These are phyloP conservation scores for Cylas formicarius DNA, from an alignment of 1,140 invertebrate species.

Conservation along the genomic window DNA sequence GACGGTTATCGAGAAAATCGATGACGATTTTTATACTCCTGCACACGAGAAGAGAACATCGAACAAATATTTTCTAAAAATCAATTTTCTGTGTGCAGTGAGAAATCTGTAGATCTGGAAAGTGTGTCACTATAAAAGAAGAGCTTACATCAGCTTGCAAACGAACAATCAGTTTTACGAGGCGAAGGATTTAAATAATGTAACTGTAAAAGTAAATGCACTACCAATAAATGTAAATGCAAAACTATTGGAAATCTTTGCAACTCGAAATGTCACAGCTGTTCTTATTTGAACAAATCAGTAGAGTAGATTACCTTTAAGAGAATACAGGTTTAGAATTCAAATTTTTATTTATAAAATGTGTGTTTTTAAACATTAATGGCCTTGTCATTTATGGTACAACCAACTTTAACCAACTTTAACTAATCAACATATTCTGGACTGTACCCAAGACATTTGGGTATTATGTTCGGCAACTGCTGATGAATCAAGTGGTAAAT, in stretches of 20 bases:
- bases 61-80: conserved; percentile 22
- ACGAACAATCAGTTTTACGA: conserved; percentile 16
- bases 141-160: conserved; percentile 14
- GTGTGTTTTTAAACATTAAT: conserved; percentile 5
- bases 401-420: conserved; percentile 6
- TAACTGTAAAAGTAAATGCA: conserved; percentile 19
- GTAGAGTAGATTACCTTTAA: neutral
- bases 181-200: conserved; percentile 16
- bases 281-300: conserved; percentile 9
- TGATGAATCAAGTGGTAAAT: no score
- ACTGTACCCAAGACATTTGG: no score
- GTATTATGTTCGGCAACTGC: no score
- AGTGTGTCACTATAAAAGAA: conserved; percentile 18
- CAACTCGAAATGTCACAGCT: conserved; percentile 17
- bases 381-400: neutral
- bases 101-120: conserved; percentile 18
- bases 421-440: no score
- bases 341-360: conserved; percentile 3
- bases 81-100: conserved; percentile 18
- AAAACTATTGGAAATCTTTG: conserved; percentile 13
- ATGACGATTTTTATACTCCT: conserved; percentile 20
- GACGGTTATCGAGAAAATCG: conserved; percentile 16
- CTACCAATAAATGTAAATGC: conserved; percentile 15
- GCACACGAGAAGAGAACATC: conserved; percentile 15
- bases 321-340: conserved; percentile 4